Base-by-base conservation (phyloP, 1,140 invertebrate genomes). In the Dendrolimus punctatus region DNA sequence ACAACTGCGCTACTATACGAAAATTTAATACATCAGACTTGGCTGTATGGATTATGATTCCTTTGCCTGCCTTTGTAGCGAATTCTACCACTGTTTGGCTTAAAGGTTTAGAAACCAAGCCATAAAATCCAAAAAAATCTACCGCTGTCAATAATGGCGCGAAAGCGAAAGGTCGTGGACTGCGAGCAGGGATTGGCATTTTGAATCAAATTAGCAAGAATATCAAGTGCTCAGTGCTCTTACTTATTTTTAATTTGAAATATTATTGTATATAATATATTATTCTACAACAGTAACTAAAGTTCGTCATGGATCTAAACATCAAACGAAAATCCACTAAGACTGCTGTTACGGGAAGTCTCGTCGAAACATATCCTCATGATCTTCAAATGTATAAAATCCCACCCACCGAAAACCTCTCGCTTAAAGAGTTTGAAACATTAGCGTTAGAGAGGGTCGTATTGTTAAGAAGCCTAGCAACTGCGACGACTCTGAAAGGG, bases 361-460 rank as follows among this genome's bases (percentile, higher is more conserved):
- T 74, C 36, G 60, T 74, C 5, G 84, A 86, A 71, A 73, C 85
- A 49, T 95, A 93, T 88, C 90, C 91, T 43, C 91, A 92, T 72
- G 93, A 94, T 87, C 85, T 96, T 5, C 91, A 92, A 79, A 89
- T 98, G 66, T 98, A 98, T 74, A 89, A 89, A 64, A 67, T 90
- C n/a, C 92, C 94, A 41, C 97, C 96, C n/a, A 87, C 68, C 44
- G 90, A 91, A 57, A 88, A 91, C 51, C 91, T 98, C 53, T 90
- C 91, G 53, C 87, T 98, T 23, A 86, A 92, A 55, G 95, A 98
- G 74, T 97, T 98, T 88, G 95, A 98, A 90, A 92, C 94, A 49
- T 90, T 95, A 62, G 95, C 95, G 6, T 75, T 95, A 38, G 95
- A 97, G 72, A 91, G 96, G 68, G 78, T 98, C 40, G 94, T 94